phyloP scores from a whole-genome alignment of 2,113 vertebrate species.

The Tachycineta bicolor region DNA sequence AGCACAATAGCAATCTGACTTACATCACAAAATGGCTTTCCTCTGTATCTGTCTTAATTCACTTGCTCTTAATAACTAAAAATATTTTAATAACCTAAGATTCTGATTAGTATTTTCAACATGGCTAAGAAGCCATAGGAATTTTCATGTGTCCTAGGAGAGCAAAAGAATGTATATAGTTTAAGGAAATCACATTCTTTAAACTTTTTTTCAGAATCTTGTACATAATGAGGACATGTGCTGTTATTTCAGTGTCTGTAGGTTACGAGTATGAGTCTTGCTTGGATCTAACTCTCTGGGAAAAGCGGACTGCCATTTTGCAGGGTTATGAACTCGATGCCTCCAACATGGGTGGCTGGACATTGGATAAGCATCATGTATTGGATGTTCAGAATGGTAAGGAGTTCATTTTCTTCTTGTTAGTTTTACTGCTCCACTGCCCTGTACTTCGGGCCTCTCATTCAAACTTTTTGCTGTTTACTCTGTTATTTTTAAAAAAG shows the following conservation, averaged over 20 bases:
- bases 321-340: constrained; percentile 96
- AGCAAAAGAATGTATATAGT: background rate
- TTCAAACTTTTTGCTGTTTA: background rate
- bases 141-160: background rate
- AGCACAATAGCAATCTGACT: background rate
- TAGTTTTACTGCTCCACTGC: background rate
- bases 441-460: background rate
- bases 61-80: background rate
- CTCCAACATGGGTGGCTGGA: constrained; percentile 96
- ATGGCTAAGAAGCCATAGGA: background rate
- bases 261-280: constrained; percentile 98
- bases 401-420: background rate
- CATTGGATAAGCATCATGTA: constrained; percentile 92
- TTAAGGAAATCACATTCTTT: background rate
- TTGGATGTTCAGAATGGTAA: constrained; percentile 94
- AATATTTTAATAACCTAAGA: background rate
- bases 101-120: background rate
- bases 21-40: background rate
- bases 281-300: constrained; percentile 93
- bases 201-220: background rate
- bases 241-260: constrained; percentile 87
- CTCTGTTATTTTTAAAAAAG: background rate
- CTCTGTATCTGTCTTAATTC: background rate
- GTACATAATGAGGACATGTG: background rate
- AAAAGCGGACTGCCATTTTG: constrained; percentile 89